Evolutionary conservation across 2,888 invertebrate genomes (phyloP), one percentile per base, ranked within the genome.

Genomic region (Campaea margaritaria): DNA sequence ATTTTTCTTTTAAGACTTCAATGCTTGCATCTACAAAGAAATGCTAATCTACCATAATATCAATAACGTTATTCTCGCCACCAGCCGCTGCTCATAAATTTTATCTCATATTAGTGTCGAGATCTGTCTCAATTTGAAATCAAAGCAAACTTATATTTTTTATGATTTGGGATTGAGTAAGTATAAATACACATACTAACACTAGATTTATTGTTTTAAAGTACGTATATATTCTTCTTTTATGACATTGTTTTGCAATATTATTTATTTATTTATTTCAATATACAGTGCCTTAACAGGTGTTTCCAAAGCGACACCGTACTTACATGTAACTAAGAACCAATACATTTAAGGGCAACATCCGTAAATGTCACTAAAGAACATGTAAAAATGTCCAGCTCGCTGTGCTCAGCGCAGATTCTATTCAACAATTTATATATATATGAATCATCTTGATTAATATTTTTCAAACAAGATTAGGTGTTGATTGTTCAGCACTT

Each of bases 1-100:
- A 44, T 16, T 41, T 54, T 54, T 16, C 39, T 34, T 31, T 0
- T n/a, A 54, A 42, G 51, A 57, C 45, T 21, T 57, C 42, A 57
- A 57, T 50, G 57, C 50, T 41, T 42, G 44, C 14, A 34, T 38
- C 10, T 45, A 31, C 12, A 31, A 11, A 46, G 45, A 46, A 11
- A 34, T 15, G 14, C 13, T 28, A 46, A 46, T 45, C 0, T 31
- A 13, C 2, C 31, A n/a, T n/a, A n/a, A n/a, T n/a, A n/a, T n/a
- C n/a, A n/a, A n/a, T n/a, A n/a, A 31, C 28, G 11, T 13, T 12
- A n/a, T 44, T 27, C 4, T 44, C 28, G 0, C 8, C 8, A 27
- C 8, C 13, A 11, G n/a, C 13, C 7, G 10, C 44, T 27, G 2
- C 5, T n/a, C n/a, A 27, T n/a, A n/a, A n/a, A n/a, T n/a, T n/a